phyloP scores from a whole-genome alignment of 2,113 vertebrate genomes.

The Cochlearius cochlearius region DNA sequence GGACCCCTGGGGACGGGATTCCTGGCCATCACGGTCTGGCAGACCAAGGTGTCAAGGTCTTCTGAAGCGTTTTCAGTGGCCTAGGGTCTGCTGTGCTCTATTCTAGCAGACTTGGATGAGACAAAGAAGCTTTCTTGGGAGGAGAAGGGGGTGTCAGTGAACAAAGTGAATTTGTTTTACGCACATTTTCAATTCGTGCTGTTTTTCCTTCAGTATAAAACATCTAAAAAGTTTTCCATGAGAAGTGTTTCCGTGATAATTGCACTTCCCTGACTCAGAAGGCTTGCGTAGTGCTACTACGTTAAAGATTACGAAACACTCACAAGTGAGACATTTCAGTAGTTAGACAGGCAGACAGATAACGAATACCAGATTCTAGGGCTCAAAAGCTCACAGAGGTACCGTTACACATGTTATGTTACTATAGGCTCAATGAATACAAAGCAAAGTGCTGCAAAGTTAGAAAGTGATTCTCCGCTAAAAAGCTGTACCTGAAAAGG shows the following conservation, averaged over 20 bases:
- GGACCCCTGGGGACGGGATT: not conserved
- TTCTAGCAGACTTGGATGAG: not conserved
- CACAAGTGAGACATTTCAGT: not conserved
- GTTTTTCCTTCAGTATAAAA: not conserved
- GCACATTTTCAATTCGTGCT: not conserved
- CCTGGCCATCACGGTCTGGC: rapidly evolving
- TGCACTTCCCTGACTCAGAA: not conserved
- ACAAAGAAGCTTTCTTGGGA: not conserved
- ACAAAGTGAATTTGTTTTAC: not conserved
- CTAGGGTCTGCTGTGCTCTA: not conserved
- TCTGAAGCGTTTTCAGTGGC: not conserved
- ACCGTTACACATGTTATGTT: not conserved
- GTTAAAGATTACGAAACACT: not conserved
- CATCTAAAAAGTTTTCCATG: not conserved
- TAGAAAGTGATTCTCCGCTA: not conserved
- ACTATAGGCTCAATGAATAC: not conserved
- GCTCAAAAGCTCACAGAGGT: not conserved
- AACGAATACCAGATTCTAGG: not conserved
- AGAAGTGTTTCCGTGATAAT: not conserved
- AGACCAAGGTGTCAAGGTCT: rapidly evolving
- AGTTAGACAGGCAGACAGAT: not conserved
- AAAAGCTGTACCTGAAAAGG: not conserved
- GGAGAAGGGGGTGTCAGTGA: not conserved
- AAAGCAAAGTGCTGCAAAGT: not conserved
- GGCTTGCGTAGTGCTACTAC: not conserved